Evolutionary conservation across 2,113 vertebrate species (phyloP), one percentile per base, ranked within the genome.

Genomic region (Cyprinus carpio): DNA sequence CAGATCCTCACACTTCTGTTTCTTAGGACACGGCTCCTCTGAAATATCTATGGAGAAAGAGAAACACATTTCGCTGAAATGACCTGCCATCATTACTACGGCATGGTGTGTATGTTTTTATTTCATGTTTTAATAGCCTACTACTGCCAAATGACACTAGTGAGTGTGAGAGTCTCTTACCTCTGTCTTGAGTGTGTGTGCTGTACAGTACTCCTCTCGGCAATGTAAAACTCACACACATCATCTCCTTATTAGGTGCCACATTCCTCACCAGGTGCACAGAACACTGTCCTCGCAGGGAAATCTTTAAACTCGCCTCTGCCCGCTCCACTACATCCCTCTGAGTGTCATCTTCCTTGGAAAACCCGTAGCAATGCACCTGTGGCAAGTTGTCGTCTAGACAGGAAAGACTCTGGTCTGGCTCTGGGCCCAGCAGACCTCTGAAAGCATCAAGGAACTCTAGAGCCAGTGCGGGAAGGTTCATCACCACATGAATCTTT

Each of bases 171-270:
- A 67, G 23, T 84, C 0, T 77, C 93, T 96, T 89, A 97, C 97
- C 97, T 92, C 76, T 89, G 0, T 88, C 81, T 49, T 89, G 86
- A 0, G 87, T 81, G 25, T 92, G 88, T 9, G 89, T 86, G 92
- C 92, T 89, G 91, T 94, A 98, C 60, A 99, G 93, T 34, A 97
- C 85, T 0, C 96, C 91, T 0, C 89, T 92, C 15, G 97, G 97
- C 31, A 99, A 1, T 75, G 88, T 93, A 91, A 99, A 98, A 76
- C 92, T 97, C 82, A 98, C 92, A 86, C 98, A 98, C 92, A 98
- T 92, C 98, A 99, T 99, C 86, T 99, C 96, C 92, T 99, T 99
- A 92, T 96, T 98, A 0, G 98, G 98, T 0, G 98, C 96, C 49
- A 99, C 98, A 0, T 99, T 98, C 75, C 98, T 96, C 71, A 99